Conservation (phyloP, 1,140 invertebrate species). For the Bombus pyrosoma region DNA sequence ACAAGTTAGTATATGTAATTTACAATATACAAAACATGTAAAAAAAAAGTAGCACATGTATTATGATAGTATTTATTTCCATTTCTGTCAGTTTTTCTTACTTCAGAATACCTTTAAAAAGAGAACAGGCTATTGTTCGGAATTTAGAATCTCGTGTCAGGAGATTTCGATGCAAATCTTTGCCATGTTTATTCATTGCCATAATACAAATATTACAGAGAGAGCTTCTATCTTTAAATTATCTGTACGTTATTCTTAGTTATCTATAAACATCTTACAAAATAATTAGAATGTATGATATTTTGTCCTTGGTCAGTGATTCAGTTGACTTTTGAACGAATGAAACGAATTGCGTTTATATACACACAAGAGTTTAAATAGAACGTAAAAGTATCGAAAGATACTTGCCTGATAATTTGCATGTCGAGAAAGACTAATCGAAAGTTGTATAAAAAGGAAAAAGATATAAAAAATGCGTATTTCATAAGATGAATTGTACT, state of each 20-base stretch:
- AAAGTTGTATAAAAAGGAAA: not conserved
- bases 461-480: not conserved
- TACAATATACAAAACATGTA: not conserved
- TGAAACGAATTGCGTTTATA: not conserved
- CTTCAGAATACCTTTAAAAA: not conserved
- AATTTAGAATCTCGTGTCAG: conserved; percentile 29
- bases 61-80: not conserved
- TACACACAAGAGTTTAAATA: not conserved
- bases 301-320: conserved; percentile 18
- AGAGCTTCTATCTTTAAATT: not conserved
- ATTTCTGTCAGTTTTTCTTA: not conserved
- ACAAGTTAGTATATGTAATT: not conserved
- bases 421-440: conserved; percentile 9
- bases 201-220: conserved; percentile 9
- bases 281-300: conserved; percentile 12
- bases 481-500: not conserved
- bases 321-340: not conserved
- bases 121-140: not conserved
- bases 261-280: conserved; percentile 5
- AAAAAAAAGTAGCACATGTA: not conserved
- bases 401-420: not conserved
- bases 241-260: conserved; percentile 18
- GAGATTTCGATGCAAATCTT: conserved; percentile 20
- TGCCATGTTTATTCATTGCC: conserved; percentile 49
- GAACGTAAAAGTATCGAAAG: not conserved